Base-by-base conservation (phyloP, 2,888 invertebrate genomes). In the Plagodis dolabraria region DNA sequence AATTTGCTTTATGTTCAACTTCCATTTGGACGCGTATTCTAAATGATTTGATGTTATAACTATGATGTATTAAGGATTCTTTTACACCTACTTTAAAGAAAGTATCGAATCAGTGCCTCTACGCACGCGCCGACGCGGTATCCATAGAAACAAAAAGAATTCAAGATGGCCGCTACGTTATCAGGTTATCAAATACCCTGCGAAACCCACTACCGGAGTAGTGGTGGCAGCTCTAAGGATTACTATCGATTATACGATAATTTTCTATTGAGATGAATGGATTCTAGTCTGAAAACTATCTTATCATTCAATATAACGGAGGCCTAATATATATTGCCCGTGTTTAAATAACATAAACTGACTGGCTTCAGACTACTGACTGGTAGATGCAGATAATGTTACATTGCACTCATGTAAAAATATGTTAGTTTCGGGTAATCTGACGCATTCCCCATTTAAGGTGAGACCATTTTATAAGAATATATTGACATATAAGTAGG, bases 101-200 rank as follows among this genome's bases (percentile, higher is more conserved):
- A 52, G 52, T 55, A n/a, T 54, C 6, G 5, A 70, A 44, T 52
- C 42, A 12, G 71, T 71, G 71, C 75, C 77, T 82, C 80, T 79
- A 83, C 84, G 79, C 84, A 79, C 75, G 82, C 80, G 74, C 77
- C 70, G 74, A 79, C 77, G 79, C 79, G 75, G 85, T 87, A 83
- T 82, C 86, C 80, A 86, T 82, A 77, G 80, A 76, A 76, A 87
- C 82, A 75, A 70, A 65, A 60, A 77, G 82, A 85, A 86, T 88
- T 76, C 86, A 89, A 89, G 59, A 89, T 89, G 89, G 89, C 88
- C 67, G 82, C 57, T 68, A 65, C 76, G 70, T 81, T 84, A 83
- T 84, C 83, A 77, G 73, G 79, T 82, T 85, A 82, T 83, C 79
- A 33, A 54, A 79, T 79, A 76, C 70, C 53, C 48, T 56, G 66